phyloP scores from a whole-genome alignment of 2,797 vertebrate species.

The Lycodopsis pacificus region DNA sequence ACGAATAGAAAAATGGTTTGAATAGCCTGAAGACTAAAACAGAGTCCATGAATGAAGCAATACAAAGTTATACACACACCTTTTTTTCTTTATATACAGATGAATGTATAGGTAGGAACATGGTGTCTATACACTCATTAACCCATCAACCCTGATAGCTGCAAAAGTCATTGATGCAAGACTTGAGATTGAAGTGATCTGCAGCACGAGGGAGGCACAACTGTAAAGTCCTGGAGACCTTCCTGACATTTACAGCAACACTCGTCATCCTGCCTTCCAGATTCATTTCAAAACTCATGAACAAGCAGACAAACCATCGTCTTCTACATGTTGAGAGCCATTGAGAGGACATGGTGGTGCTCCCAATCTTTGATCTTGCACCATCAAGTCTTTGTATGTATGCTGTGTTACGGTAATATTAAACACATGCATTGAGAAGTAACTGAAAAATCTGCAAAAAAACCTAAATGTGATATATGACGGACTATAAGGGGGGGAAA shows the following conservation, averaged over 20 bases:
- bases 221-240: constrained; percentile 7
- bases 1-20: constrained; percentile 54
- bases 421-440: not conserved
- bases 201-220: constrained; percentile 12
- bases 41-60: constrained; percentile 1
- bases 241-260: constrained; percentile 20
- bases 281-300: not conserved
- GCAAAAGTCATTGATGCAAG: constrained; percentile 28
- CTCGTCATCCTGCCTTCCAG: not conserved
- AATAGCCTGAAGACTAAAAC: constrained; percentile 37
- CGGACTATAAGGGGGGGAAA: not conserved
- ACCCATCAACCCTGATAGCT: constrained; percentile 19
- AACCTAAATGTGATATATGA: too few species aligned
- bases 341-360: too few species aligned
- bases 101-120: constrained; percentile 7
- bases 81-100: not conserved
- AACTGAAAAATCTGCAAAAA: not conserved
- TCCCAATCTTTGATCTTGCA: too few species aligned
- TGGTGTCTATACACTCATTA: constrained; percentile 8
- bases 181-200: constrained; percentile 20
- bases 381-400: not conserved
- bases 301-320: not conserved
- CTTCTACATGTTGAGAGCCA: too few species aligned
- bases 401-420: not conserved
- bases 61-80: constrained; percentile 11